These are phyloP conservation scores for Salarias fasciatus DNA, from an alignment of 2,797 vertebrate species.

Conservation along the genomic window DNA sequence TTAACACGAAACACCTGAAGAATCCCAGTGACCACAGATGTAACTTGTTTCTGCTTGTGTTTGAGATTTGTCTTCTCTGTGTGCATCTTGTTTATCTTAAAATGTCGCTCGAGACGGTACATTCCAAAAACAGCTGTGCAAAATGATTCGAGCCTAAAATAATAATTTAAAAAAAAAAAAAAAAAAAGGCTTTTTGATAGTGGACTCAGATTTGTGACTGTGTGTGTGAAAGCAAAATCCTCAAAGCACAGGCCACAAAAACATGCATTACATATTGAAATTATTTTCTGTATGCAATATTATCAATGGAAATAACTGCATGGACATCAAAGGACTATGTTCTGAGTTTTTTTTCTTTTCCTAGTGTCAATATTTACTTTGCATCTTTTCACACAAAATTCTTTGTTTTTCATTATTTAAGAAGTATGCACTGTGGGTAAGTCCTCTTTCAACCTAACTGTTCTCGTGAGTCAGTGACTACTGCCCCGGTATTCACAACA, in stretches of 20 bases:
- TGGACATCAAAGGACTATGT: constrained; percentile 78
- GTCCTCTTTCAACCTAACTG: constrained; percentile 51
- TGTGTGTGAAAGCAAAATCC: constrained; percentile 46
- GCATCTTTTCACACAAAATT: constrained; percentile 43
- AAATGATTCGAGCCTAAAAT: neutral
- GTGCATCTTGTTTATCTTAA: neutral
- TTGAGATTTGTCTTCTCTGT: neutral
- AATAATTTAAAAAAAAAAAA: too few species aligned
- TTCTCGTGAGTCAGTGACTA: constrained; percentile 42
- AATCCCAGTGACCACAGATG: too few species aligned
- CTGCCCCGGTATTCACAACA: constrained; percentile 28
- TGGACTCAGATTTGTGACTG: constrained; percentile 66
- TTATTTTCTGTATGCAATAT: constrained; percentile 20
- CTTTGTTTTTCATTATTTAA: constrained; percentile 68
- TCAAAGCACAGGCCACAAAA: constrained; percentile 52
- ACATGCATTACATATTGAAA: constrained; percentile 22
- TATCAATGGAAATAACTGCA: constrained; percentile 49
- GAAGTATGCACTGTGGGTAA: constrained; percentile 68
- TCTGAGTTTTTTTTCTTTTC: constrained; percentile 29
- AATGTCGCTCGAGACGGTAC: neutral
- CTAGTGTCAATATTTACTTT: constrained; percentile 46
- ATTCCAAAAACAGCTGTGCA: neutral
- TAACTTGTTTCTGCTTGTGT: neutral
- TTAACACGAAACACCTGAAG: neutral
- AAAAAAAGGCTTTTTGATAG: constrained; percentile 68